A percentile compares a stretch with the other conserved stretches of the same genome.
phyloP scores from a whole-genome alignment of 30 jellyfish, hydroid and myxozoan species.

The Hydractinia echinata region DNA sequence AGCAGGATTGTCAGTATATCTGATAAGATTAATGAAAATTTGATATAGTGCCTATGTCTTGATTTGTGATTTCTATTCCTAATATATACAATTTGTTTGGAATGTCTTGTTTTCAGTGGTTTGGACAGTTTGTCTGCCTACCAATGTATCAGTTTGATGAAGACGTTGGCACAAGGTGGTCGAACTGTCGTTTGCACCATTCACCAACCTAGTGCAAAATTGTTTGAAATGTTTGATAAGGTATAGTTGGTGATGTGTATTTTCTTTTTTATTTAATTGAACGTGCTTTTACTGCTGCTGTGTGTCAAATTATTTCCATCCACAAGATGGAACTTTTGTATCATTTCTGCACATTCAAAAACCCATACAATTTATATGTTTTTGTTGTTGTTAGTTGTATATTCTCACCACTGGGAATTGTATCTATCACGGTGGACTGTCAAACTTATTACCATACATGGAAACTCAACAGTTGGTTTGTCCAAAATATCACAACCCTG shows the following conservation, averaged over 20 bases:
- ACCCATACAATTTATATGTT: too few relatives aligned
- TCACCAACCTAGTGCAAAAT: constrained; percentile 97
- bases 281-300: too few relatives aligned
- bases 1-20: too few relatives aligned
- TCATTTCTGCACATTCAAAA: too few relatives aligned
- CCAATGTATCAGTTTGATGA: constrained; percentile 93
- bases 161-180: constrained; percentile 84
- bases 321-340: too few relatives aligned
- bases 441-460: constrained; percentile 67
- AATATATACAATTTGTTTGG: too few relatives aligned
- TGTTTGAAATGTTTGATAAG: constrained; percentile 86
- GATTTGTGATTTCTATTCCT: too few relatives aligned
- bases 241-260: constrained; percentile 24
- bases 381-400: constrained; percentile 52
- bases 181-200: constrained; percentile 86
- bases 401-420: constrained; percentile 80
- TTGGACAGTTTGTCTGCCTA: constrained; percentile 89
- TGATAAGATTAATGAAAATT: too few relatives aligned
- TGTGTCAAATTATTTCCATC: too few relatives aligned
- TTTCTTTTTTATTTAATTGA: too few relatives aligned
- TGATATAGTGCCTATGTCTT: too few relatives aligned
- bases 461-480: constrained; percentile 69
- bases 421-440: constrained; percentile 70
- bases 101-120: constrained; percentile 55
- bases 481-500: constrained; percentile 98